Evolutionary conservation across 2,888 invertebrate genomes (phyloP), one percentile per base, ranked within the genome.

Genomic region (Melanophora roralis): DNA sequence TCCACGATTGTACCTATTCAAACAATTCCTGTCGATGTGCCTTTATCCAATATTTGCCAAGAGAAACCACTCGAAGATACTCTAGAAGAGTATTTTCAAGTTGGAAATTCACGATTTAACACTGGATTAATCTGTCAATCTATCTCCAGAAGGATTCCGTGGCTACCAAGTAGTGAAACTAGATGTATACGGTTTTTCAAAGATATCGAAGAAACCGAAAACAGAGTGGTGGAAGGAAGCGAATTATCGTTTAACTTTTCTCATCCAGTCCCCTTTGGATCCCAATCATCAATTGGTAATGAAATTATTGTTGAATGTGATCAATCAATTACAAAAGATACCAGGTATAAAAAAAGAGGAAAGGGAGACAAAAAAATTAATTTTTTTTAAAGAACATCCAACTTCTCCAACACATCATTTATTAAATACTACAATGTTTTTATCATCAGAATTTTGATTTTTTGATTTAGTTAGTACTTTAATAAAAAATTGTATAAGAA

Each of bases 41-140:
- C n/a, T n/a, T n/a, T n/a, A n/a, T n/a, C n/a, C n/a, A n/a, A n/a
- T n/a, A n/a, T 34, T 8, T 34, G 5, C 8, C 34, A 34, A 34
- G 8, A 34, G 4, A 34, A 34, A 34, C 8, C 34, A 34, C 4
- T 34, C 4, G 34, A 34, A 34, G 34, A 34, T 34, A 34, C 8
- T 34, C 34, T 34, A 34, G 34, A 34, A 34, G 73, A 78, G 59
- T 72, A 40, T 9, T 78, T 82, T 62, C 74, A 69, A 75, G 73
- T 59, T 57, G 71, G 72, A 65, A 78, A 14, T 78, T 71, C 75
- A 57, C 68, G 55, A 60, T 78, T 67, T 45, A 80, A 0, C 78
- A 80, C 27, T 82, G 82, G 78, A 51, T 59, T 12, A 80, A 74
- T 82, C 14, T n/a, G n/a, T n/a, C n/a, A n/a, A n/a, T n/a, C n/a